Conservation (phyloP, 2,797 vertebrate genomes). For the Alauda arvensis region DNA sequence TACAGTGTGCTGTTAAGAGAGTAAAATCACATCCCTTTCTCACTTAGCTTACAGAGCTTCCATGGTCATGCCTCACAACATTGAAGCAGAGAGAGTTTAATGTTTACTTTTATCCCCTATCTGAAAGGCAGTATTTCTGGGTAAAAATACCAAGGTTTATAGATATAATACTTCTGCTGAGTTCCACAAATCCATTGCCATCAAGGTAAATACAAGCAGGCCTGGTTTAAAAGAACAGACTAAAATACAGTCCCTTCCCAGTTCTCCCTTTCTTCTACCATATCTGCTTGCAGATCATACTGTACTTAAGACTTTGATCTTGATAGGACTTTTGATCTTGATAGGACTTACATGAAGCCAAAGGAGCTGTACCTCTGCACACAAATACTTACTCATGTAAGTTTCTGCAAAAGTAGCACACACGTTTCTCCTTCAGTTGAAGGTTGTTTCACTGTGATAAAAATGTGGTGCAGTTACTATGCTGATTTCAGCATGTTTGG, state of each 20-base stretch:
- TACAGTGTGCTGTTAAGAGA: neutral
- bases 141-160: neutral
- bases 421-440: neutral
- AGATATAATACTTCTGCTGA: neutral
- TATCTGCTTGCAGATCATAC: neutral
- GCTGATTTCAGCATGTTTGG: neutral
- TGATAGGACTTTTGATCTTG: neutral
- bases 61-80: neutral
- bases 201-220: neutral
- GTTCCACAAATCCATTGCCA: neutral
- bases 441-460: neutral
- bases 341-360: neutral
- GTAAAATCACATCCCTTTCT: neutral
- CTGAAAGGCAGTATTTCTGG: neutral
- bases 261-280: neutral
- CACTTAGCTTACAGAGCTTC: neutral
- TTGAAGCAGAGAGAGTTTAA: neutral
- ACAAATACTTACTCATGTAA: neutral
- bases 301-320: neutral
- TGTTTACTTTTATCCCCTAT: neutral
- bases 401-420: neutral
- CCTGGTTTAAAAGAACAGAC: neutral
- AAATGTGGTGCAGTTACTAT: neutral
- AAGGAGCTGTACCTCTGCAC: neutral
- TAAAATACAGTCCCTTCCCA: neutral